Conservation (phyloP, 2,888 invertebrate species). For the Stegophylla sp. region DNA sequence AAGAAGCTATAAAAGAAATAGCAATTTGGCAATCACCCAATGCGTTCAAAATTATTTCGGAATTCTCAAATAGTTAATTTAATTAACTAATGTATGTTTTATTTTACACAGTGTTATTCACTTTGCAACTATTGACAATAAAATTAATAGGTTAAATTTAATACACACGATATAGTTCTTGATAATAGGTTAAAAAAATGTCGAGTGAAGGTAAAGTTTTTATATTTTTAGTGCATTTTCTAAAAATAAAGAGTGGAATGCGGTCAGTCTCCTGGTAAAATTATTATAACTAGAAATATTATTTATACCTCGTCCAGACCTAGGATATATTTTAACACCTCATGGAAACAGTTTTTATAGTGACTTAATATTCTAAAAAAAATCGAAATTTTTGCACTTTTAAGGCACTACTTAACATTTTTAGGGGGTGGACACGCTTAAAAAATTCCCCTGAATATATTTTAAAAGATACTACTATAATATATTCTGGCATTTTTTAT, state of each 20-base stretch:
- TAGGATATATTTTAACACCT: too few species aligned
- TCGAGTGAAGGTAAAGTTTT: neutral
- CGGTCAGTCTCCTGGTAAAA: neutral
- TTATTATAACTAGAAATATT: neutral
- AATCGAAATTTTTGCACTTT: too few species aligned
- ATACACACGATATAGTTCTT: neutral
- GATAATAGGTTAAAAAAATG: neutral
- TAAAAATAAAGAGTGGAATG: neutral
- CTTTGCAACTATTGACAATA: neutral
- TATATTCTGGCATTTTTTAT: too few species aligned
- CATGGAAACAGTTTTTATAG: too few species aligned
- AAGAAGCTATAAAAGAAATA: conserved; percentile 34
- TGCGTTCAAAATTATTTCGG: conserved; percentile 27
- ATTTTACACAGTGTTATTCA: neutral
- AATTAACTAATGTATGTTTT: conserved; percentile 14
- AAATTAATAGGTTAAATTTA: neutral
- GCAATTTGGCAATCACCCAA: conserved; percentile 22
- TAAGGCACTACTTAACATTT: too few species aligned
- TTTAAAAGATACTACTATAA: too few species aligned
- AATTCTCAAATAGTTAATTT: conserved; percentile 38
- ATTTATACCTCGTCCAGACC: too few species aligned
- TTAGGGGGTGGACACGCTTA: too few species aligned
- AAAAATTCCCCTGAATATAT: too few species aligned
- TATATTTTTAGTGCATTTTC: neutral
- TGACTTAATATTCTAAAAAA: too few species aligned